These are phyloP conservation scores for Adelges cooleyi DNA, from an alignment of 1,140 invertebrate genomes.

Conservation along the genomic window DNA sequence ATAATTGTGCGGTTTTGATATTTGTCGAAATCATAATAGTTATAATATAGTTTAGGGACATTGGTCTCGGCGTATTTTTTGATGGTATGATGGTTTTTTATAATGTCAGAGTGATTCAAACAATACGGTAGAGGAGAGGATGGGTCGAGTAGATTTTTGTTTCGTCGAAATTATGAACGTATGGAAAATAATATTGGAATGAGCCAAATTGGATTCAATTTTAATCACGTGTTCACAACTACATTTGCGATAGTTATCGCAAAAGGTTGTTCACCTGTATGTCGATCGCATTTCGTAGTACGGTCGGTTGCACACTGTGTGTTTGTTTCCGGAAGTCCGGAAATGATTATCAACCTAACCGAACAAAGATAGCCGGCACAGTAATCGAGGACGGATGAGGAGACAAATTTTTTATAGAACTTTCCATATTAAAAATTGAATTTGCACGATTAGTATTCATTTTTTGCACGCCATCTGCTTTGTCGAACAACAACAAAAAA, in stretches of 20 bases:
- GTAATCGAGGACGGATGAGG: not conserved
- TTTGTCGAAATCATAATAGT: no score
- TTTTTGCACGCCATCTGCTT: no score
- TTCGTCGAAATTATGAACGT: not conserved
- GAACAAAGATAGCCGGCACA: not conserved
- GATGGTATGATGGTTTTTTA: no score
- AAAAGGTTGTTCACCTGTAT: not conserved
- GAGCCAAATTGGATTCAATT: not conserved
- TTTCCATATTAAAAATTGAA: no score
- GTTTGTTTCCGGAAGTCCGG: slow-evolving; percentile 4
- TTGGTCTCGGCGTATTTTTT: no score
- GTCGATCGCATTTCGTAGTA: slow-evolving; percentile 1
- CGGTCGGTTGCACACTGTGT: not conserved
- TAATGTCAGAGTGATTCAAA: no score
- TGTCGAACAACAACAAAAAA: no score
- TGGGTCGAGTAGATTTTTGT: no score
- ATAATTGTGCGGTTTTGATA: no score
- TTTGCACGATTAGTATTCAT: no score
- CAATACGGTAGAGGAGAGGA: not conserved
- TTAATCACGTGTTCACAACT: not conserved
- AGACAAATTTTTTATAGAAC: no score
- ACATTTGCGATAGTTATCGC: not conserved
- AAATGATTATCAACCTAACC: not conserved
- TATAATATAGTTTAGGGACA: no score
- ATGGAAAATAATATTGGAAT: not conserved